These are phyloP conservation scores for Ephialtes manifestator DNA, from an alignment of 2,888 invertebrate genomes.

Conservation along the genomic window DNA sequence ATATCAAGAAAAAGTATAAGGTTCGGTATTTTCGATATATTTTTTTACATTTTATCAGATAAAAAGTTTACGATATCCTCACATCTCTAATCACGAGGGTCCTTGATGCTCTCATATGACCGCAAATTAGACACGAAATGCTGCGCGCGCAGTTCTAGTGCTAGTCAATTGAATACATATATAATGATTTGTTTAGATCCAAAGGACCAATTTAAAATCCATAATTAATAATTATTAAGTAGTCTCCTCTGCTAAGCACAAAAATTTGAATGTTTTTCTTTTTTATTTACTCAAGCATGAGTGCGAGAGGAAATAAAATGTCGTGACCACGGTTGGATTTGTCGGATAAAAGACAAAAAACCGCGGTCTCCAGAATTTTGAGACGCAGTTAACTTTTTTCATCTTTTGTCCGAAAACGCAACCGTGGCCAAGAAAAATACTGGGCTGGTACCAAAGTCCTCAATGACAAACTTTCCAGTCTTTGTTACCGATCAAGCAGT, in stretches of 20 bases:
- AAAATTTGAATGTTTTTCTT: not conserved
- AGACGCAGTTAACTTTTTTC: too few relatives aligned
- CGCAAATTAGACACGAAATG: not conserved
- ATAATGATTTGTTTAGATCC: not conserved
- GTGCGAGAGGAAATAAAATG: not conserved
- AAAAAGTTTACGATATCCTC: not conserved
- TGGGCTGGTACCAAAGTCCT: too few relatives aligned
- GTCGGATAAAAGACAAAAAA: too few relatives aligned
- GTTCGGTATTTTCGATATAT: too few relatives aligned
- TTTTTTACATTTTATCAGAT: not conserved
- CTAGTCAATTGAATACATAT: constrained; percentile 8
- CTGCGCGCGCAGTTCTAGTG: not conserved
- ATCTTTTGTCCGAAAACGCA: too few relatives aligned
- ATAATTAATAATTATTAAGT: not conserved
- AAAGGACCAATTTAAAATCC: not conserved
- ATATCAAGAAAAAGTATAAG: too few relatives aligned
- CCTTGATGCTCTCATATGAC: constrained; percentile 3
- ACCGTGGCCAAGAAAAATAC: too few relatives aligned
- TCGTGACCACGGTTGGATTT: too few relatives aligned
- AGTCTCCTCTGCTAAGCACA: not conserved
- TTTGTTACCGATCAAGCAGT: too few relatives aligned
- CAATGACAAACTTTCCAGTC: too few relatives aligned
- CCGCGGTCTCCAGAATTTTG: too few relatives aligned
- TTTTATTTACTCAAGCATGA: not conserved
- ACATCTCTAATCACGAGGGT: too few relatives aligned